Evolutionary conservation across 2,888 invertebrate genomes (phyloP).

Genomic region (Cataglyphis rosenhaueri): DNA sequence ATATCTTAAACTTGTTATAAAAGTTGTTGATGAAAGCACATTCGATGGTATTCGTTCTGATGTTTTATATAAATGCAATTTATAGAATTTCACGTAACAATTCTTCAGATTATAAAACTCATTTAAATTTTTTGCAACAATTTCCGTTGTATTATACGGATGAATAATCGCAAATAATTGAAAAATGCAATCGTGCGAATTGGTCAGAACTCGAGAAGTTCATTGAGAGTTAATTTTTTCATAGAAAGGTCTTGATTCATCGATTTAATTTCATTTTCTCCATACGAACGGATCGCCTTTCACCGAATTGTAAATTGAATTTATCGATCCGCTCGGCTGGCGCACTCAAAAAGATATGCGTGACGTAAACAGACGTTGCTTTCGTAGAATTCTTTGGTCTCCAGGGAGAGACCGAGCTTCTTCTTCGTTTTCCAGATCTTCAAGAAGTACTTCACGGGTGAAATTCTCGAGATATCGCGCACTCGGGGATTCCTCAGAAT

Average conservation of each 20-base stretch:
- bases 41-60: no score
- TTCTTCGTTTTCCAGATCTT: conserved; percentile 10
- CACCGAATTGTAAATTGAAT: conserved; percentile 38
- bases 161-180: conserved; percentile 31
- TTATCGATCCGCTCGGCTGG: conserved; percentile 11
- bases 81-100: neutral
- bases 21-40: neutral
- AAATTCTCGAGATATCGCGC: conserved; percentile 16
- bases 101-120: neutral
- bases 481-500: conserved; percentile 13
- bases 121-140: conserved; percentile 1
- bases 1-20: neutral
- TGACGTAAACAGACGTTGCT: conserved; percentile 34
- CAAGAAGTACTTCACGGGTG: conserved; percentile 4
- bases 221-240: neutral
- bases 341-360: conserved; percentile 26
- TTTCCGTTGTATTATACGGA: neutral
- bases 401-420: conserved; percentile 5
- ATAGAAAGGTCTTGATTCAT: neutral
- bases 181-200: conserved; percentile 10
- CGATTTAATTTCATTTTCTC: conserved; percentile 41
- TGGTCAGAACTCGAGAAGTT: neutral
- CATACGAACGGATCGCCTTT: conserved; percentile 25
- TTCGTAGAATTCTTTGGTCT: conserved; percentile 21
- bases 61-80: neutral